Base-by-base conservation (phyloP, 1,140 invertebrate genomes). In the Danaus plexippus region DNA sequence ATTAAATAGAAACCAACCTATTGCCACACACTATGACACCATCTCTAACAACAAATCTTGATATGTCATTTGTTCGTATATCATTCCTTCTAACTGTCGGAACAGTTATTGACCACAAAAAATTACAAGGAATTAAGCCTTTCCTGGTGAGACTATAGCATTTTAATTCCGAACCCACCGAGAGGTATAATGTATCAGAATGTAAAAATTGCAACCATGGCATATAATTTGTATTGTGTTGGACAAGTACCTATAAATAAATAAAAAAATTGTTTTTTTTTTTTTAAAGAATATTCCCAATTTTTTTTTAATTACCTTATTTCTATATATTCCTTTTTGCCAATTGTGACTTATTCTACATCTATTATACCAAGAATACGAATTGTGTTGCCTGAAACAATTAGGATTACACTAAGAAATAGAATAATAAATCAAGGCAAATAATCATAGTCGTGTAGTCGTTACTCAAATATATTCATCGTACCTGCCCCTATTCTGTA, bases 61-160 rank as follows among this genome's bases (percentile, higher is more conserved):
- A 83, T 53, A 86, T 78, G 57, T 86, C 83, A 74, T 82, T 78
- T 15, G 77, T 86, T 15, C 83, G 70, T 13, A 78, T 59, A 69
- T 82, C 83, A 69, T 66, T 44, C 63, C 81, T 75, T 15, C 55
- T 52, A 9, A 77, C 63, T 47, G 57, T 80, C 11, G 80, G 83
- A 9, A 83, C 75, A 45, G 69, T 46, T 47, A 82, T 9, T 50
- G 52, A 71, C 83, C 83, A 86, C 7, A 62, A 11, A 9, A 55
- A 13, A 15, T 54, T 63, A 52, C 63, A 55, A 47, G 62, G 50
- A 54, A 63, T 66, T 32, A 66, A 43, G 9, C 72, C 72, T 52
- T 67, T 74, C 22, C 54, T 74, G 22, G 75, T 62, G 12, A 66
- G 46, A 12, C 54, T 15, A 57, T 72, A 80, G 52, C 77, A 79